These are phyloP conservation scores for Allacma fusca DNA, from an alignment of 2,888 invertebrate genomes.

Conservation along the genomic window DNA sequence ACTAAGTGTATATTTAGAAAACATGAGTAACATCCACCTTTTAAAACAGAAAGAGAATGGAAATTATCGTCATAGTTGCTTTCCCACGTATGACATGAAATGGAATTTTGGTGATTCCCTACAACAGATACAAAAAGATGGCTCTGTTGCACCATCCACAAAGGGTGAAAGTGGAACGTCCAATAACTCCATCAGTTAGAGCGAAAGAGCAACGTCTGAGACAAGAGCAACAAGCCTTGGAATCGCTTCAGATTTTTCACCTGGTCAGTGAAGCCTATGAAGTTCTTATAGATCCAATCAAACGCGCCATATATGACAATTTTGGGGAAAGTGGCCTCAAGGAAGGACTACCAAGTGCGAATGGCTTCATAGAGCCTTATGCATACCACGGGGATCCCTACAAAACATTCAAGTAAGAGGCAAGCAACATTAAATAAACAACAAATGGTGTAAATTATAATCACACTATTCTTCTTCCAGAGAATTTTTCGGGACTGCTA, in stretches of 20 bases:
- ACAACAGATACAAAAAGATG: constrained; percentile 53
- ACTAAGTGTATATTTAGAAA: no score
- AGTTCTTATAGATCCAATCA: constrained; percentile 73
- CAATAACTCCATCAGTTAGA: constrained; percentile 63
- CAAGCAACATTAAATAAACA: no score
- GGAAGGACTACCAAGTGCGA: constrained; percentile 76
- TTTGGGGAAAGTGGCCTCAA: constrained; percentile 89
- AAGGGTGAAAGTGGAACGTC: constrained; percentile 51
- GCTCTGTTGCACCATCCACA: constrained; percentile 57
- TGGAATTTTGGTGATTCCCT: no score
- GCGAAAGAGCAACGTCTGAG: constrained; percentile 50
- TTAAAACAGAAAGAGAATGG: no score
- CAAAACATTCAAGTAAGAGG: constrained; percentile 74
- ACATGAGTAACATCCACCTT: no score
- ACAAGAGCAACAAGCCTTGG: constrained; percentile 49
- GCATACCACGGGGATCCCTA: constrained; percentile 82
- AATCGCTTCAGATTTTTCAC: constrained; percentile 65
- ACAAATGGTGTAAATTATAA: not conserved
- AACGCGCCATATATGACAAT: constrained; percentile 83
- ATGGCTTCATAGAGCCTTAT: constrained; percentile 75
- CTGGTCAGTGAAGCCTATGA: constrained; percentile 82
- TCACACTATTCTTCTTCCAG: constrained; percentile 62
- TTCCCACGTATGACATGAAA: no score
- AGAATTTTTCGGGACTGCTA: constrained; percentile 83
- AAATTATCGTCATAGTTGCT: not conserved